phyloP scores from a whole-genome alignment of 2,888 invertebrate species.

The Drosophila falleni region DNA sequence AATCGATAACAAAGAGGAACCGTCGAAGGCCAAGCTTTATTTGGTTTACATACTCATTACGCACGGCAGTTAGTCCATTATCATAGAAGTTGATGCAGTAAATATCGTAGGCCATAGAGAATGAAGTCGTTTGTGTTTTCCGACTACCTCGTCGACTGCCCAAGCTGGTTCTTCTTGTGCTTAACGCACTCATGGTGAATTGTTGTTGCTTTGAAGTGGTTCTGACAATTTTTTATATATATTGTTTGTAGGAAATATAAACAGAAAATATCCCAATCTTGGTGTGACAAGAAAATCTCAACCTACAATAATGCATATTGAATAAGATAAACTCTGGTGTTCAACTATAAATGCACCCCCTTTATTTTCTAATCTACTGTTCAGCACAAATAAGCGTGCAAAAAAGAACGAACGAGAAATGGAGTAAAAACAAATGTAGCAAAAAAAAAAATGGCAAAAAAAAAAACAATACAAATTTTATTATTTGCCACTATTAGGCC shows the following conservation, averaged over 20 bases:
- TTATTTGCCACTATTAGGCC: too few relatives aligned
- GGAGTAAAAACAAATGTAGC: neutral
- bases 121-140: neutral
- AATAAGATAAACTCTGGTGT: neutral
- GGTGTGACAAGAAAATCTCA: slow-evolving; percentile 24
- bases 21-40: slow-evolving; percentile 64
- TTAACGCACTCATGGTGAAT: slow-evolving; percentile 45
- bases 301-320: neutral
- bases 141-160: slow-evolving; percentile 33
- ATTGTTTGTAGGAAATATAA: slow-evolving; percentile 35
- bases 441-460: neutral
- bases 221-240: slow-evolving; percentile 20
- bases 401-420: neutral
- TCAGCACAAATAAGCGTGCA: neutral
- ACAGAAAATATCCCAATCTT: slow-evolving; percentile 14
- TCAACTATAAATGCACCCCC: neutral
- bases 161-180: slow-evolving; percentile 13
- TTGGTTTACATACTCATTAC: slow-evolving; percentile 70
- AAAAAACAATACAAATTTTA: too few relatives aligned
- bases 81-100: slow-evolving; percentile 76
- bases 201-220: slow-evolving; percentile 1
- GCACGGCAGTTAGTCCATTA: slow-evolving; percentile 62
- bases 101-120: slow-evolving; percentile 46
- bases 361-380: neutral
- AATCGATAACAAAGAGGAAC: slow-evolving; percentile 70